Base-by-base conservation (phyloP, 2,113 vertebrate species). In the Sinocyclocheilus anshuiensis region DNA sequence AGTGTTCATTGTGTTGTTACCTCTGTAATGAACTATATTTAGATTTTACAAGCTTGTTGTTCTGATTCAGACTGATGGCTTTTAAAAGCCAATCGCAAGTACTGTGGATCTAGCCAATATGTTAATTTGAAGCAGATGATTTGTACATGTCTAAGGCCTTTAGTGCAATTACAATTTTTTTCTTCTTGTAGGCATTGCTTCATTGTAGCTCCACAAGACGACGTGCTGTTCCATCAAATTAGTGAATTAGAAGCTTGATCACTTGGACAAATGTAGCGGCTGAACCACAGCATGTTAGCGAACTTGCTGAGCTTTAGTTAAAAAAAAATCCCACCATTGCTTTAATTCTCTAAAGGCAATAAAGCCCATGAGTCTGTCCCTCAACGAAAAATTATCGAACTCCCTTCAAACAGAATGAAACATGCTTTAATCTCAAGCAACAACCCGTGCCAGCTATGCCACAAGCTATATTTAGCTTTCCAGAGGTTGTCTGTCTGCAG, bases 331-430 rank as follows among this genome's bases (percentile, higher is more conserved):
- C 4, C n/a, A 65, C 79, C 33, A 24, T 81, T 48, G 22, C 15
- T 63, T 84, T 42, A 77, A 63, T 55, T 77, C n/a, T 78, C 13
- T 15, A 36, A 63, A 76, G 71, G 55, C 71, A 63, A 29, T 33
- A 53, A 77, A 39, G 45, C 24, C 45, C 76, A 57, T 10, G 42
- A 67, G 11, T 48, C 48, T 69, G 9, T 55, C 78, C 50, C 63
- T 61, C 39, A 84, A 75, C 42, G 50, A 71, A 26, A 63, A 84
- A 83, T 84, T 16, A 55, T 83, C 36, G 24, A 69, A 48, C 61
- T 77, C 36, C 16, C 65, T 39, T 86, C 67, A 81, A 86, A 75
- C 69, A 76, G 85, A 86, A 74, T 81, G 65, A 74, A 84, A 63
- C 50, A 36, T 80, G 26, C 55, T 84, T 84, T 80, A 78, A 87